Base-by-base conservation (phyloP, 1,140 invertebrate genomes). In the Drosophila mojavensis region DNA sequence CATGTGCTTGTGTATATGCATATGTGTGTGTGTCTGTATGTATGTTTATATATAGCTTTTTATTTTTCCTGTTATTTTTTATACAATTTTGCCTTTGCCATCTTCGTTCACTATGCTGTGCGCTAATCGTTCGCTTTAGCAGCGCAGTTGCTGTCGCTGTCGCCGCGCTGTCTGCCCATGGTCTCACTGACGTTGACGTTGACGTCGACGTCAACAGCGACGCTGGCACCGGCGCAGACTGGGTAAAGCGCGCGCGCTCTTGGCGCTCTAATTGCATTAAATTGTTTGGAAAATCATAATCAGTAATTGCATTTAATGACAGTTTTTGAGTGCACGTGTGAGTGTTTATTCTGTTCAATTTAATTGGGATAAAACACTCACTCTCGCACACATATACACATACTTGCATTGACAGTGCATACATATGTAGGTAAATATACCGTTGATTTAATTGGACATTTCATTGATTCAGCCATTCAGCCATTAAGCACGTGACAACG, bases 221-320 rank as follows among this genome's bases (percentile, higher is more conserved):
- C 60, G 59, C 26, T n/a, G 17, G 24, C 28, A 60, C 41, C 26
- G 28, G 15, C 39, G 68, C 43, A 47, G 33, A 10, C 50, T 28
- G 45, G 43, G 67, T 51, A 20, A n/a, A 64, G 73, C 36, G 75
- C 73, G 66, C 79, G 65, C 64, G 51, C 83, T 86, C 81, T 85
- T 78, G 53, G 54, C 45, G 59, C 68, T 84, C 74, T 89, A 89
- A 89, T 89, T 84, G 84, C 78, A 89, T 89, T 89, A 89, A 89
- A 89, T 89, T 89, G 84, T 89, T 89, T 89, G 84, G 80, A 89
- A 89, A 89, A 89, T 89, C 78, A 89, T 89, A 89, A 89, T 84
- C 85, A 70, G 78, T 84, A 89, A 89, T 88, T 81, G 85, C 74
- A 69, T 89, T 89, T 89, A 81, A 89, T 82, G 80, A 89, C 80